phyloP scores from a whole-genome alignment of 2,113 vertebrate genomes.

The Ptilonorhynchus violaceus region DNA sequence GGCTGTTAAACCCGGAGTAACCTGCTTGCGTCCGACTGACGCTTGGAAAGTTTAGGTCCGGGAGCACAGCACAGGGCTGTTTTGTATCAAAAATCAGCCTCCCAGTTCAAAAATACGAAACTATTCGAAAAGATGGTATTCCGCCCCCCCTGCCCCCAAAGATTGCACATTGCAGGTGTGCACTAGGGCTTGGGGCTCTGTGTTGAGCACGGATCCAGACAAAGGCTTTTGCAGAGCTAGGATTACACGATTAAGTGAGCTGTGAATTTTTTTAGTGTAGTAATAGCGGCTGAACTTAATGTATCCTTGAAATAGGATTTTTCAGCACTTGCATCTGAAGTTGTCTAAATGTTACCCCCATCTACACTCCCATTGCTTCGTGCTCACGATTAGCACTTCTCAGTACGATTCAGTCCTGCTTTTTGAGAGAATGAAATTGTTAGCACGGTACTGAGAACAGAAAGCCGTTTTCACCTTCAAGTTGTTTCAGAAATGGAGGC shows the following conservation, averaged over 20 bases:
- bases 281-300: background rate
- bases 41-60: background rate
- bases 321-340: background rate
- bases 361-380: background rate
- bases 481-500: background rate
- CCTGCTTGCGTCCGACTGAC: background rate
- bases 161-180: background rate
- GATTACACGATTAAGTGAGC: background rate
- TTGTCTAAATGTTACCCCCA: background rate
- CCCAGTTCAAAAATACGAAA: background rate
- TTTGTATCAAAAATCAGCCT: background rate
- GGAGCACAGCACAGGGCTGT: background rate
- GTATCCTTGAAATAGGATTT: background rate
- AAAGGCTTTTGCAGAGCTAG: background rate
- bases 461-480: background rate
- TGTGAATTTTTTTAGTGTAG: background rate
- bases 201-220: background rate
- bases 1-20: background rate
- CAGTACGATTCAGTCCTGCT: background rate
- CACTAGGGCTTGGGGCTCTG: background rate
- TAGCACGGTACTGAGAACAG: rapidly evolving
- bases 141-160: rapidly evolving
- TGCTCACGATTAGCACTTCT: background rate
- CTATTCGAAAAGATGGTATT: background rate
- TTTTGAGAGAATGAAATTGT: background rate